A percentile compares a stretch with the other conserved stretches of the same genome.
Evolutionary conservation across 2,888 invertebrate genomes (phyloP).

Genomic region (Lampropteryx suffumata): DNA sequence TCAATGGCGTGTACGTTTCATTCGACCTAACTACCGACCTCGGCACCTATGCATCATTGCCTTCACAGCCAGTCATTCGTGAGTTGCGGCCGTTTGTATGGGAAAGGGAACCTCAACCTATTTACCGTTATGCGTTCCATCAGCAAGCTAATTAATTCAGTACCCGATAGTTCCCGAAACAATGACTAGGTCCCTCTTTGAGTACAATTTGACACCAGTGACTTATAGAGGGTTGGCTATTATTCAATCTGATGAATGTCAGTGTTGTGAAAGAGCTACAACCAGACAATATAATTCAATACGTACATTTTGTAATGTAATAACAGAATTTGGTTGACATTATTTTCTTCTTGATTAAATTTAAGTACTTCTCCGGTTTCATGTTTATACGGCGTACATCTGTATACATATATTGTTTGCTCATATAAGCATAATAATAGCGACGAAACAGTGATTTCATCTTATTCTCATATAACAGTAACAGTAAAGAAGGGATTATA

Average conservation of each 20-base stretch:
- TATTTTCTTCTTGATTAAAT: constrained; percentile 34
- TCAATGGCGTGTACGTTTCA: constrained; percentile 26
- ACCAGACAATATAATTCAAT: constrained; percentile 34
- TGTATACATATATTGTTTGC: constrained; percentile 7
- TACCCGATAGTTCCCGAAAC: constrained; percentile 17
- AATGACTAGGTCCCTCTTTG: constrained; percentile 28
- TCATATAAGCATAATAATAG: constrained; percentile 17
- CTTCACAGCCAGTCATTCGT: constrained; percentile 28
- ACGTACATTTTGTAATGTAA: constrained; percentile 30
- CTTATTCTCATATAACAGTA: constrained; percentile 17
- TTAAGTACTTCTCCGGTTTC: constrained; percentile 29
- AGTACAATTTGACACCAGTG: constrained; percentile 32
- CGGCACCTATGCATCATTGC: constrained; percentile 32
- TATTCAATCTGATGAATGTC: constrained; percentile 32
- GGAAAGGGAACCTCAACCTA: constrained; percentile 29
- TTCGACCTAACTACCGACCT: constrained; percentile 25
- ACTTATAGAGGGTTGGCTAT: constrained; percentile 33
- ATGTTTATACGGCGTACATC: constrained; percentile 18
- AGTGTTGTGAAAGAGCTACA: constrained; percentile 26
- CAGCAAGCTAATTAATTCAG: constrained; percentile 31
- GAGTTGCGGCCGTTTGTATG: constrained; percentile 26
- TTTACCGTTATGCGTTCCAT: constrained; percentile 34
- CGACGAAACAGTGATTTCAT: constrained; percentile 14
- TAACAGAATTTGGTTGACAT: constrained; percentile 40
- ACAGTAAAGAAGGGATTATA: constrained; percentile 21